Conservation (phyloP, 1,140 invertebrate genomes). For the Drosophila murphyi region DNA sequence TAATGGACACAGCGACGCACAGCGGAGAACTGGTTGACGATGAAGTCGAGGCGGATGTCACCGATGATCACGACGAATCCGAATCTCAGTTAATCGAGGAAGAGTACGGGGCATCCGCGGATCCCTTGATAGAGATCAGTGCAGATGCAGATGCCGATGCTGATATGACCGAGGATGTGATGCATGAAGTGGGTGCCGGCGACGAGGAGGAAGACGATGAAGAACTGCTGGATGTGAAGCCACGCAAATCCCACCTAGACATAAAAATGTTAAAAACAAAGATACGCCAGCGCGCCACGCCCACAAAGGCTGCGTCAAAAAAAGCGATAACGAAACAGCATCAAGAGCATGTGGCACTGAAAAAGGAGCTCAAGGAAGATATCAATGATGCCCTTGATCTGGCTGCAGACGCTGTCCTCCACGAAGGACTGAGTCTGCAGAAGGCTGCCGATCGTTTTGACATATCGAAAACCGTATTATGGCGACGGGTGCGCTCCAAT, state of each 20-base stretch:
- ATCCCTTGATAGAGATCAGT: conserved; percentile 57
- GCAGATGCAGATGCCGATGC: conserved; percentile 48
- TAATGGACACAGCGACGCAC: conserved; percentile 38
- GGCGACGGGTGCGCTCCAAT: conserved; percentile 86
- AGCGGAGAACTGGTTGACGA: conserved; percentile 59
- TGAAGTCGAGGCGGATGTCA: conserved; percentile 48
- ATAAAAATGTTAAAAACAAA: conserved; percentile 44
- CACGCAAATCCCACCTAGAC: conserved; percentile 42
- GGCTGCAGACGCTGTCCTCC: conserved; percentile 85
- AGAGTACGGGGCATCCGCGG: conserved; percentile 54
- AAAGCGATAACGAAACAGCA: conserved; percentile 41
- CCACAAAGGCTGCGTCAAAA: conserved; percentile 31
- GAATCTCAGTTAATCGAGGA: conserved; percentile 72
- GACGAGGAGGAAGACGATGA: conserved; percentile 56
- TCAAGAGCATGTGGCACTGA: conserved; percentile 51
- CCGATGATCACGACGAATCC: conserved; percentile 57
- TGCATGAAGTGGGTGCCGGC: conserved; percentile 42
- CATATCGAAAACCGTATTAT: conserved; percentile 88
- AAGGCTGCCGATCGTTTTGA: conserved; percentile 86
- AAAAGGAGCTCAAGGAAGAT: conserved; percentile 60
- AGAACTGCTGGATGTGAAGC: conserved; percentile 53
- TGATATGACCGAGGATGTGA: conserved; percentile 26
- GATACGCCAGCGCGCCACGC: conserved; percentile 27
- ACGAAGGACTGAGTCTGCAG: conserved; percentile 86
- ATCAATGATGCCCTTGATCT: conserved; percentile 83